phyloP scores from a whole-genome alignment of 2,113 vertebrate species.

The Scytalopus superciliaris region DNA sequence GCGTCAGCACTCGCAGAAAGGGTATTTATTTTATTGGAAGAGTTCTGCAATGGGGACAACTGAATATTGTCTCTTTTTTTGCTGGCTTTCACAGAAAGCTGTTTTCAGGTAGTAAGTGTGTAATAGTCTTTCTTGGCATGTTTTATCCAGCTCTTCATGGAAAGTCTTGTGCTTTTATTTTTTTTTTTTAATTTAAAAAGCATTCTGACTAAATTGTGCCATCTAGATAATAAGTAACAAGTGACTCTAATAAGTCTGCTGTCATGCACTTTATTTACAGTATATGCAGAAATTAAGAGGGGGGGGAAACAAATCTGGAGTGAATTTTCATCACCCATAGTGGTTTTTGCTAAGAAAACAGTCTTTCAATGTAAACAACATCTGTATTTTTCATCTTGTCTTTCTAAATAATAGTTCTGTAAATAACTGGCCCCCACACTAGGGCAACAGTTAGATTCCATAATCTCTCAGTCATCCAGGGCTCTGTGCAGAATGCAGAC shows the following conservation, averaged over 20 bases:
- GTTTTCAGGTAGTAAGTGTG: not conserved
- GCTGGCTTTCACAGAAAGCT: not conserved
- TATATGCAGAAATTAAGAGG: constrained; percentile 41
- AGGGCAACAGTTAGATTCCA: constrained; percentile 33
- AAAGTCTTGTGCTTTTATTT: not conserved
- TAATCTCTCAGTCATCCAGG: constrained; percentile 22
- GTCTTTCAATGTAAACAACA: constrained; percentile 71
- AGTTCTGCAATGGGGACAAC: not conserved
- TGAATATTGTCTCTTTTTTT: not conserved
- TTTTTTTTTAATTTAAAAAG: not conserved
- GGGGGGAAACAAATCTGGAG: constrained; percentile 57
- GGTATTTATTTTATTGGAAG: not conserved
- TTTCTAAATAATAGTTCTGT: constrained; percentile 67
- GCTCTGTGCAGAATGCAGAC: constrained; percentile 35
- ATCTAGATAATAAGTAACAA: constrained; percentile 56
- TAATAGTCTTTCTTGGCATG: not conserved
- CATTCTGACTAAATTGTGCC: not conserved
- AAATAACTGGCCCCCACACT: constrained; percentile 54
- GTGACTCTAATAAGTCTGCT: constrained; percentile 41
- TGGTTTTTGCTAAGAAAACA: constrained; percentile 73
- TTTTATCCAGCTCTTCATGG: not conserved
- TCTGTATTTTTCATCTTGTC: constrained; percentile 66
- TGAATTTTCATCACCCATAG: constrained; percentile 60
- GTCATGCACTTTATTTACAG: constrained; percentile 66
- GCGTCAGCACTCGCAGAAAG: not conserved